Evolutionary conservation across 64 coral and sea anemone species (phyloP), one percentile per base, ranked within the genome.

Genomic region (Hydrozoanthus tunicans): DNA sequence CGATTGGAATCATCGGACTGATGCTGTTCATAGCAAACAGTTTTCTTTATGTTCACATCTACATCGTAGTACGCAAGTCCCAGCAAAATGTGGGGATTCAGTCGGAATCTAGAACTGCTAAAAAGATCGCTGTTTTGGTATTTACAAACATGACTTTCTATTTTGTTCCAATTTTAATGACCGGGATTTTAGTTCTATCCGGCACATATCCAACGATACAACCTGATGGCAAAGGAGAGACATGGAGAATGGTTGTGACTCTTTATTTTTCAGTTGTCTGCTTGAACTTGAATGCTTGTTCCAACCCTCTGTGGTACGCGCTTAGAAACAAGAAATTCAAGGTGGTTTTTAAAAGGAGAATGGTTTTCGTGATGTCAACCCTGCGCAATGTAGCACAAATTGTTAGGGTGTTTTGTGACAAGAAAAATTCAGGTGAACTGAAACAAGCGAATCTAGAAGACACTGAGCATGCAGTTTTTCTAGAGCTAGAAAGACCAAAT

Each of bases 261-360:
- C 24, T 71, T 0, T 86, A 86, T 67, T 86, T 86, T 23, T 66
- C 83, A 6, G 66, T 86, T 73, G 51, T 86, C 9, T 17, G 83
- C 14, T 86, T 86, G 27, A 86, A 86, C 83, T 51, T 86, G 10
- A 86, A 86, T 51, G 26, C 83, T 70, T 86, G 83, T 43, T 72
- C 71, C 6, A 86, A 86, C 55, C 83, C 83, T 17, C 60, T 86
- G 24, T 86, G 64, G 83, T 86, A 86, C 58, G 79, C 79, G 24
- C 63, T 81, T 81, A 81, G 79, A 62, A 81, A 81, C 59, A 32
- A 81, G 59, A 81, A 81, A 11, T 81, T 81, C 79, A 81, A 63
- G 10, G 10, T 4, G 5, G 20, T 10, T 12, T 61, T 81, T 20
- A 81, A 81, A 23, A 58, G 62, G 43, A 81, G 57, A 23, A 0